Base-by-base conservation (phyloP, 2,797 vertebrate genomes). In the Microctenopoma stevenorrisi region DNA sequence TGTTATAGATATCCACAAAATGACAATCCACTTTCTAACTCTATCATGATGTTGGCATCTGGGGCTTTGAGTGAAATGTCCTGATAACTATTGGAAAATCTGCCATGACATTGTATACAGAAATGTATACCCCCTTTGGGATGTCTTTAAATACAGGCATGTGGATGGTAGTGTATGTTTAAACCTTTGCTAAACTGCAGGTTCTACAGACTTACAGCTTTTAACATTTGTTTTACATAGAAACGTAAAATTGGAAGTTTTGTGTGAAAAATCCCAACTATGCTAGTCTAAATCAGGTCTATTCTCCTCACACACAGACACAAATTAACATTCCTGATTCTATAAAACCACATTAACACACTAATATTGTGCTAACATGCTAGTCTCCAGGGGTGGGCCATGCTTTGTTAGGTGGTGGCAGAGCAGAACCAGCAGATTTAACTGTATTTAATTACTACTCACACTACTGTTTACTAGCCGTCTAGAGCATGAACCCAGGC, bases 291-390 rank as follows among this genome's bases (percentile, higher is more conserved):
- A 58, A 57, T 54, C 28, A 52, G 43, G 14, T 12, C 12, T 54
- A 28, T 12, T 55, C 8, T 15, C 30, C 30, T 33, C 30, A 33
- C 30, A 38, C 44, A 64, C 37, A 55, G 37, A 59, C 48, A 51
- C 54, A 72, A 35, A 51, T 13, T 4, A 16, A 59, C 4, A 6
- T 40, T 43, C 43, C 7, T 64, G 60, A 76, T 64, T 82, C 76
- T 47, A 93, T 92, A 94, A 92, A 90, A 89, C 76, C 84, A 89
- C 88, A 94, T 92, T 91, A 91, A 92, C 82, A 92, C 82, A 86
- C 89, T 93, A 92, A 93, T 91, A 90, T 91, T 92, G 90, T 89
- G 82, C 89, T 93, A 94, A 94, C 92, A 94, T 92, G 93, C 90
- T 94, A 90, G 90, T 94, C 92, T 91, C 82, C 69, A 74, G 77